Evolutionary conservation across 2,888 invertebrate species (phyloP).

Genomic region (Clusia tigrina): DNA sequence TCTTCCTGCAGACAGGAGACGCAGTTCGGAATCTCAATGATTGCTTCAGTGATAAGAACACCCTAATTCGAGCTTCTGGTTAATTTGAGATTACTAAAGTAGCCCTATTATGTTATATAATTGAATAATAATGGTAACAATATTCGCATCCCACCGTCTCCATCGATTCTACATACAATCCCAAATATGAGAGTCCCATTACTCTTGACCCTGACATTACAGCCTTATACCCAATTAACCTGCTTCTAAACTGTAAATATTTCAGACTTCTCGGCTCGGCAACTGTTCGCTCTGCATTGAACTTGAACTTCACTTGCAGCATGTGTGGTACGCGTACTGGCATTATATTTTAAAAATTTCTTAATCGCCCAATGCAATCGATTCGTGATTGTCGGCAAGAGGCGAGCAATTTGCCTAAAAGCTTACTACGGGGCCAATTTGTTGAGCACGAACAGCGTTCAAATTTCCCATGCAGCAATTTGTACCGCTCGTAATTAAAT

Average conservation of each 20-base stretch:
- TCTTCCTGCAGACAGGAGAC: no score
- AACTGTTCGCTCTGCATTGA: not conserved
- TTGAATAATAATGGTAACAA: no score
- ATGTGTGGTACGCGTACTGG: no score
- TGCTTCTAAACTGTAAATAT: not conserved
- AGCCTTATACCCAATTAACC: no score
- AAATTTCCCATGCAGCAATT: conserved; percentile 39
- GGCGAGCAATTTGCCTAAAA: not conserved
- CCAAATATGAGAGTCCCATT: no score
- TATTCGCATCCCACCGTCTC: no score
- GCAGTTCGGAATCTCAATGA: no score
- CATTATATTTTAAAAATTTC: not conserved
- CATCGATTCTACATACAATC: no score
- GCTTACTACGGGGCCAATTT: not conserved
- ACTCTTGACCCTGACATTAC: conserved; percentile 1
- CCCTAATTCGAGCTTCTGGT: no score
- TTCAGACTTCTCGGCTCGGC: not conserved
- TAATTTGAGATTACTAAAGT: no score
- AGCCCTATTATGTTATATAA: no score
- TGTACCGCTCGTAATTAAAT: conserved; percentile 56
- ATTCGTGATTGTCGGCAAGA: not conserved
- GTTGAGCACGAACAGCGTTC: conserved; percentile 1
- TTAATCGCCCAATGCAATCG: not conserved
- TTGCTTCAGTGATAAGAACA: no score
- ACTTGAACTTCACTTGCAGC: not conserved